A percentile compares a stretch with the other conserved stretches of the same genome.
Evolutionary conservation across 1,140 invertebrate genomes (phyloP).

Genomic region (Drosophila sproati): DNA sequence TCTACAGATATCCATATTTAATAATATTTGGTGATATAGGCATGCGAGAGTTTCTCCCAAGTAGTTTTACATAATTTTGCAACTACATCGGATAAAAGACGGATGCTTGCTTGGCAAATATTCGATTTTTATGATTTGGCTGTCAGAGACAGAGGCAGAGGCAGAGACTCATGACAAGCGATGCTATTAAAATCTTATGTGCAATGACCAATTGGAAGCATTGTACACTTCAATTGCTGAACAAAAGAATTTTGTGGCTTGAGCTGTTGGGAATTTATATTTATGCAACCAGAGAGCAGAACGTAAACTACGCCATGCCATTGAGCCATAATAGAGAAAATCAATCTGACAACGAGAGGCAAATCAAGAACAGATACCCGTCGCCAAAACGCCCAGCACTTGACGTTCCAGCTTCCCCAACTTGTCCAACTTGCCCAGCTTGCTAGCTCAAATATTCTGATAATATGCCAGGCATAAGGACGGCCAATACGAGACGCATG

Average conservation of each 20-base stretch:
- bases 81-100: neutral
- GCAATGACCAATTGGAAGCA: constrained; percentile 31
- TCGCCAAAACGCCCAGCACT: constrained; percentile 11
- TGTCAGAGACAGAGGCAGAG: constrained; percentile 19
- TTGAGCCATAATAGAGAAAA: constrained; percentile 31
- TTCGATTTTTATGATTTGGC: constrained; percentile 13
- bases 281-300: constrained; percentile 41
- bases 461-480: constrained; percentile 4
- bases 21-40: neutral
- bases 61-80: neutral
- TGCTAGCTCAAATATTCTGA: constrained; percentile 11
- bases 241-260: constrained; percentile 37
- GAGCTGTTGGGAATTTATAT: constrained; percentile 33
- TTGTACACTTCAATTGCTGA: constrained; percentile 36
- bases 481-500: neutral
- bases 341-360: constrained; percentile 36
- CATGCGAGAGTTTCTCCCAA: neutral
- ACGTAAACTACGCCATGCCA: constrained; percentile 13
- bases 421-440: neutral
- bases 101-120: neutral
- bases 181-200: constrained; percentile 34
- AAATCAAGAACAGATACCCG: constrained; percentile 44
- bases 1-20: no score
- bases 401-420: neutral
- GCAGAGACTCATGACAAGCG: constrained; percentile 42